phyloP scores from a whole-genome alignment of 2,888 invertebrate genomes.

The Sminthurides aquaticus region DNA sequence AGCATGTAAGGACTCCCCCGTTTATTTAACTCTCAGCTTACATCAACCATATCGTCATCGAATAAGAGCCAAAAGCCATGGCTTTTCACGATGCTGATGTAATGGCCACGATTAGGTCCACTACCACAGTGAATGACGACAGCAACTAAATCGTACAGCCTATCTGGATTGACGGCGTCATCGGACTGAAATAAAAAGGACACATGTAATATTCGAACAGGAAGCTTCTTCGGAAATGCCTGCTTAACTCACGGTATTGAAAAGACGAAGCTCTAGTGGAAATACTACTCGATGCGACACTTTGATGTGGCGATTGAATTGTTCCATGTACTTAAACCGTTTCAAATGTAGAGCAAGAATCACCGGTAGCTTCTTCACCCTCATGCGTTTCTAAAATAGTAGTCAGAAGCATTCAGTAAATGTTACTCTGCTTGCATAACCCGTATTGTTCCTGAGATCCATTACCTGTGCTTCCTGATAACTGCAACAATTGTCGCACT shows the following conservation, averaged over 20 bases:
- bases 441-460: too few relatives aligned
- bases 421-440: too few relatives aligned
- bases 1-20: not conserved
- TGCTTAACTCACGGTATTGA: conserved; percentile 75
- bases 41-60: conserved; percentile 99
- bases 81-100: conserved; percentile 99
- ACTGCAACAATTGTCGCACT: conserved; percentile 98
- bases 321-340: conserved; percentile 95
- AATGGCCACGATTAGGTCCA: conserved; percentile 97
- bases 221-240: not conserved
- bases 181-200: conserved; percentile 65
- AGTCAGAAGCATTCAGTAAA: not conserved
- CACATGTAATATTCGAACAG: conserved; percentile 3
- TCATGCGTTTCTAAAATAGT: conserved; percentile 70
- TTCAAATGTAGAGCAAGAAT: conserved; percentile 96
- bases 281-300: conserved; percentile 98
- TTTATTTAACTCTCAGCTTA: conserved; percentile 53
- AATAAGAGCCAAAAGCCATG: conserved; percentile 99
- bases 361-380: conserved; percentile 95
- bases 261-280: conserved; percentile 90
- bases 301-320: conserved; percentile 96
- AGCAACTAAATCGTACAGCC: conserved; percentile 95
- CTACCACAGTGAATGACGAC: conserved; percentile 99
- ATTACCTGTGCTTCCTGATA: conserved; percentile 93
- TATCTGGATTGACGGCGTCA: conserved; percentile 95